Base-by-base conservation (phyloP, 2,888 invertebrate genomes). In the Dendrolimus pini region DNA sequence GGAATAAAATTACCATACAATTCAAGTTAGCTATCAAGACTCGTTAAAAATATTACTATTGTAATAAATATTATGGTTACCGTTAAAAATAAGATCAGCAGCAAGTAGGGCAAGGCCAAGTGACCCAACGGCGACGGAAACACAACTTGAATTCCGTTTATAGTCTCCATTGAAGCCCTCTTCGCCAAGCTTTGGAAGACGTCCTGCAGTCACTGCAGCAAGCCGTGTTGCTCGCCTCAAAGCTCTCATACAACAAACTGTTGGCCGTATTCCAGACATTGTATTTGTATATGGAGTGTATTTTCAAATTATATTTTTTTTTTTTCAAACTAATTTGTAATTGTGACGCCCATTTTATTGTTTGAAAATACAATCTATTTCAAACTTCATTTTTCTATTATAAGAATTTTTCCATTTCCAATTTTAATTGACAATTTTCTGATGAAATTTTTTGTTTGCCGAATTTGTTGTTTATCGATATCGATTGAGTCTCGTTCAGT, bases 31-130 rank as follows among this genome's bases (percentile, higher is more conserved):
- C 18, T 18, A 30, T 30, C 30, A 30, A 30, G 30, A 30, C 30
- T 30, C 6, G 30, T 73, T 83, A 85, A 65, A 89, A 89, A 67
- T 83, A 87, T 52, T 79, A 72, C 69, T 83, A 87, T 65, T 88
- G 88, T 89, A 80, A 57, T 80, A 77, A 61, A 69, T 12, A 47
- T 47, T 10, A 47, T 12, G 12, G 12, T 58, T 72, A 88, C 89
- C 89, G 68, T 88, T 89, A 62, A 78, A 89, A 52, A 76, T 68
- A 62, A 83, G 76, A 63, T 86, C 85, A 54, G 87, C 88, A 42
- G 89, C 88, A 1, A 89, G 70, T 47, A 89, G 69, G 0, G 87
- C 82, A 7, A 89, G 68, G 7, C 81, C 83, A 12, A 86, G 55
- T 0, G 84, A 71, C 55, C 81, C 80, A 7, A 75, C 77, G 2